Base-by-base conservation (phyloP, 2,113 vertebrate genomes). In the Pterophyllum scalare region DNA sequence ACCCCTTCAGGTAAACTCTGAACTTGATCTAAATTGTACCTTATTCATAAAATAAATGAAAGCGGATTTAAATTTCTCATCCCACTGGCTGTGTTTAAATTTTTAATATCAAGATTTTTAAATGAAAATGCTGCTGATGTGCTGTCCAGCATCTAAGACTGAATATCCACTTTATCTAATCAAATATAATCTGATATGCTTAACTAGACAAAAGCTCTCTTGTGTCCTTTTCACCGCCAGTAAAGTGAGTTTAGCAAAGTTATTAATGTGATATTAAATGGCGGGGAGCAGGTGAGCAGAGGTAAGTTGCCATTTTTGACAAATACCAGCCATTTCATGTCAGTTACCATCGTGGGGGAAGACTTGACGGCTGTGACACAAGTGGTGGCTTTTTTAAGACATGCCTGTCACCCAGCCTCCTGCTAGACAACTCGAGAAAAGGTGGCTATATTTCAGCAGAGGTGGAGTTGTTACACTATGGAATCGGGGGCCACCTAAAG, bases 401-500 rank as follows among this genome's bases (percentile, higher is more conserved):
- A 9, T n/a, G 11, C 67, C 46, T 72, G 83, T 91, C 79, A 74
- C 33, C 1, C 7, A 43, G 62, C 15, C 57, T 75, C 31, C 56
- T 74, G 85, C 72, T 20, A 26, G 26, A 77, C 82, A 67, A 82
- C 76, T 75, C 84, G 49, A 61, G 79, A 57, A 79, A 79, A 77
- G 79, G 59, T 35, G 35, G 77, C 52, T 75, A 62, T 56, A 64
- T 72, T 67, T 57, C 70, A 81, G 67, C 81, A 64, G 79, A 86
- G 87, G 79, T 75, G 72, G 72, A 88, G 89, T 72, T 82, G 81
- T 83, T 59, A 57, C 79, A 14, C 54, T 5, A 2, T n/a, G 78
- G 76, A 86, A 81, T 56, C 81, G 78, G 62, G 77, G 61, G 81
- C 75, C 80, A 70, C 67, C 84, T 83, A 70, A 92, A 91, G 80